Percentiles rank a stretch among this genome's conserved stretches.
These are phyloP conservation scores for Seison nebaliae DNA, from an alignment of 1,140 invertebrate genomes.

Conservation along the genomic window DNA sequence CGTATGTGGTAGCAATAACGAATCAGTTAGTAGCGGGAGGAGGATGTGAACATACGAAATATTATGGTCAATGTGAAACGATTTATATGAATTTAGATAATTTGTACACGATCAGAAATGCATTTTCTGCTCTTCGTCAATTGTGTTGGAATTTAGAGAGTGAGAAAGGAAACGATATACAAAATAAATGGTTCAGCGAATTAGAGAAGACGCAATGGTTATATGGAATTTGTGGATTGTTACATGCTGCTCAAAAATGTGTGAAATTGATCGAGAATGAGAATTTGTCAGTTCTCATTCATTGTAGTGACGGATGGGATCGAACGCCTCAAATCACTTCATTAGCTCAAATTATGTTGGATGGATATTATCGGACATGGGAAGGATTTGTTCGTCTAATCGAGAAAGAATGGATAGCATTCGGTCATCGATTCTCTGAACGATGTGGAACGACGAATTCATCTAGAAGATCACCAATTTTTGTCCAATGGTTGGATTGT, in stretches of 20 bases:
- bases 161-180: no score
- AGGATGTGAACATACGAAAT: slow-evolving; percentile 70
- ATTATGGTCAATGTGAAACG: slow-evolving; percentile 71
- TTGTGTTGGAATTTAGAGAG: slow-evolving; percentile 31
- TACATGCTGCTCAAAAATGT: slow-evolving; percentile 44
- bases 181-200: slow-evolving; percentile 8
- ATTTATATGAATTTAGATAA: slow-evolving; percentile 87
- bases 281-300: slow-evolving; percentile 42
- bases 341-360: slow-evolving; percentile 59
- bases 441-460: slow-evolving; percentile 59
- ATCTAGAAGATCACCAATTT: slow-evolving; percentile 76
- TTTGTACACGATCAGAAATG: slow-evolving; percentile 67
- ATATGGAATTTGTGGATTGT: slow-evolving; percentile 52
- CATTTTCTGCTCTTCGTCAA: slow-evolving; percentile 32
- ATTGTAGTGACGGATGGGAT: slow-evolving; percentile 90
- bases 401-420: slow-evolving; percentile 77
- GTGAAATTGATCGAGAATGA: not conserved
- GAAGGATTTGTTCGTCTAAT: slow-evolving; percentile 69
- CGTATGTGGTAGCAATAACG: slow-evolving; percentile 69
- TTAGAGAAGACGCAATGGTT: slow-evolving; percentile 67
- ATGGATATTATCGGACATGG: slow-evolving; percentile 68
- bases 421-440: slow-evolving; percentile 85
- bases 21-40: slow-evolving; percentile 80
- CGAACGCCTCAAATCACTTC: slow-evolving; percentile 73
- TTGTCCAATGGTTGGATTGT: slow-evolving; percentile 86